Base-by-base conservation (phyloP, 2,113 vertebrate species). In the Cochlearius cochlearius region DNA sequence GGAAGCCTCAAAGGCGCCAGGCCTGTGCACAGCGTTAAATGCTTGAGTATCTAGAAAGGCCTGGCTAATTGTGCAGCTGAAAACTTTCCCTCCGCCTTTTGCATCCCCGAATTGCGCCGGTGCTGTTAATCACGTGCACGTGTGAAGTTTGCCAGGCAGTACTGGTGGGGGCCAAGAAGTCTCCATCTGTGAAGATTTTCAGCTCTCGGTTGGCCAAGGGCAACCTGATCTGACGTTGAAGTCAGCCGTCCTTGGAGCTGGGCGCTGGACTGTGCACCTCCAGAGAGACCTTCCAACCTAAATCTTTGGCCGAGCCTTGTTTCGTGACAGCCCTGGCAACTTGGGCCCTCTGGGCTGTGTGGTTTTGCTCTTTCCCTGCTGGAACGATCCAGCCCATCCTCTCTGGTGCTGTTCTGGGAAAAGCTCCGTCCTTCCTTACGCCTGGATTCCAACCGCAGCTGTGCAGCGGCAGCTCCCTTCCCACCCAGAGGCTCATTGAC, bases 361-460 rank as follows among this genome's bases (percentile, higher is more conserved):
- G 17, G 0, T 53, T 86, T 76, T 32, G 5, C 55, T n/a, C 34
- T 66, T 90, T 45, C 32, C 20, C 50, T 66, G 55, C 26, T 68
- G 47, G 67, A 82, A 76, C 34, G n/a, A 41, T 21, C 34, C 34
- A 66, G 14, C 17, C 38, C 32, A 20, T 32, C 39, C 36, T 78
- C 71, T 66, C 9, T 10, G 39, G 26, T n/a, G 10, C 14, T 34
- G 41, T 50, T 27, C 36, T 55, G 55, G 32, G 60, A 84, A 68
- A 80, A 41, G n/a, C 52, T 49, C 59, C n/a, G 26, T 15, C 39
- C 52, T 74, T n/a, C 30, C 69, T 49, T 38, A 27, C 15, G 55
- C 0, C 0, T 15, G 53, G 43, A 50, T 62, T 53, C 87, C 39
- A 58, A 27, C 12, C 1, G 0, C 34, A 74, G 60, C 43, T 2